phyloP scores from a whole-genome alignment of 1,140 invertebrate genomes.

The Drosophila lacertosa region DNA sequence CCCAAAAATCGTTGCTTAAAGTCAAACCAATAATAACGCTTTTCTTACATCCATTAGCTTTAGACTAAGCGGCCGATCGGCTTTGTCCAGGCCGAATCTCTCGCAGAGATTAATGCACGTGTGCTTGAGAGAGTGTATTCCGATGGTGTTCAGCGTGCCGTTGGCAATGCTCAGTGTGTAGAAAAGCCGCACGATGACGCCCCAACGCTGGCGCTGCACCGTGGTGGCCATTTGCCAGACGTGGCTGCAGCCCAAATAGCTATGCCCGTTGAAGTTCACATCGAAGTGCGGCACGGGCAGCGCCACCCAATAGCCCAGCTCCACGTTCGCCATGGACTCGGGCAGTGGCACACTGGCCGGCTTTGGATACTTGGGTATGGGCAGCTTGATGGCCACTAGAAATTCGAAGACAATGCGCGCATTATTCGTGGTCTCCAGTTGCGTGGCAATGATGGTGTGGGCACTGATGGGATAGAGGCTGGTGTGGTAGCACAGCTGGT shows the following conservation, averaged over 20 bases:
- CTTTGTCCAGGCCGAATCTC: slow-evolving; percentile 4
- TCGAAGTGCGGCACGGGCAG: slow-evolving; percentile 13
- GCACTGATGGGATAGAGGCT: slow-evolving; percentile 14
- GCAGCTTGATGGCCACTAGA: slow-evolving; percentile 9
- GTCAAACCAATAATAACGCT: not conserved
- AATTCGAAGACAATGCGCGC: slow-evolving; percentile 18
- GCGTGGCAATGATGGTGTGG: slow-evolving; percentile 19
- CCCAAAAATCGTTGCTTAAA: no score
- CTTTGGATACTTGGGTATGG: not conserved
- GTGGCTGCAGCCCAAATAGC: slow-evolving; percentile 9
- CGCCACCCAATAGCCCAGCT: slow-evolving; percentile 17
- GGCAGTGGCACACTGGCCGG: not conserved
- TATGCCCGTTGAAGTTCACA: slow-evolving; percentile 2
- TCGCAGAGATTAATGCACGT: slow-evolving; percentile 25
- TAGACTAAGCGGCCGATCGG: not conserved
- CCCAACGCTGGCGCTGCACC: slow-evolving; percentile 8
- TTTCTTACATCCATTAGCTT: slow-evolving; percentile 12
- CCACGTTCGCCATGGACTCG: not conserved
- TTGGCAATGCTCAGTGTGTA: slow-evolving; percentile 10
- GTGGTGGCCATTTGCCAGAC: slow-evolving; percentile 11
- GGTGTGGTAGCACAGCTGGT: slow-evolving; percentile 24
- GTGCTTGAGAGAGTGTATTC: slow-evolving; percentile 17
- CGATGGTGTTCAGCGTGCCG: slow-evolving; percentile 17
- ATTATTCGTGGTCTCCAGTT: not conserved
- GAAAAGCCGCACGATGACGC: slow-evolving; percentile 5